Base-by-base conservation (phyloP, 2,797 vertebrate species). In the Acipenser ruthenus region DNA sequence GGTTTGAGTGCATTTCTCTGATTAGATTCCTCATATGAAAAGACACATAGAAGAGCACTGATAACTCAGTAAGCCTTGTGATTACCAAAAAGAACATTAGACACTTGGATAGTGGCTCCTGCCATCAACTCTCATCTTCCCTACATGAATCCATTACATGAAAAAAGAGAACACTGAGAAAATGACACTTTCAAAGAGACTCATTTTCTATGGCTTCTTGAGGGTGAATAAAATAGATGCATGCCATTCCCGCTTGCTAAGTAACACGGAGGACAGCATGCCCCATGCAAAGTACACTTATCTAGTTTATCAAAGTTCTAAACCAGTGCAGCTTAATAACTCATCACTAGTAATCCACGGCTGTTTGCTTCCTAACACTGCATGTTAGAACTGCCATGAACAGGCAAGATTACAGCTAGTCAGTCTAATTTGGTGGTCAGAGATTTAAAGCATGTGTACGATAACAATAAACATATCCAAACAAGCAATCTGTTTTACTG, bases 111-210 rank as follows among this genome's bases (percentile, higher is more conserved):
- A 7, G n/a, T 55, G n/a, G 53, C 53, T 55, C n/a, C 53, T 10
- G n/a, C 53, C n/a, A 55, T 55, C 53, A 55, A 55, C 53, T 55
- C 53, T 9, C 53, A 55, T 55, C 53, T 55, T 55, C 53, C 53
- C n/a, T n/a, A 4, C n/a, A 10, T 55, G 10, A 10, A 10, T 10
- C 53, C 9, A 55, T 55, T 55, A 55, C 53, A 55, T 55, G 53
- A 55, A 55, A 55, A 10, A n/a, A n/a, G 53, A 55, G 53, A 55
- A 55, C n/a, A 0, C 10, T 55, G 9, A 55, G 53, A 55, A 55
- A 55, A 55, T 55, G 0, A 55, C 53, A 10, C 4, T 55, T 55
- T 55, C 53, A 55, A 55, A 55, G 53, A 55, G n/a, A 55, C 53
- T 37, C 9, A 55, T 9, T 55, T 55, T 55, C 53, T 10, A 55